These are phyloP conservation scores for Ennomos quercinarius DNA, from an alignment of 2,888 invertebrate genomes.

Conservation along the genomic window DNA sequence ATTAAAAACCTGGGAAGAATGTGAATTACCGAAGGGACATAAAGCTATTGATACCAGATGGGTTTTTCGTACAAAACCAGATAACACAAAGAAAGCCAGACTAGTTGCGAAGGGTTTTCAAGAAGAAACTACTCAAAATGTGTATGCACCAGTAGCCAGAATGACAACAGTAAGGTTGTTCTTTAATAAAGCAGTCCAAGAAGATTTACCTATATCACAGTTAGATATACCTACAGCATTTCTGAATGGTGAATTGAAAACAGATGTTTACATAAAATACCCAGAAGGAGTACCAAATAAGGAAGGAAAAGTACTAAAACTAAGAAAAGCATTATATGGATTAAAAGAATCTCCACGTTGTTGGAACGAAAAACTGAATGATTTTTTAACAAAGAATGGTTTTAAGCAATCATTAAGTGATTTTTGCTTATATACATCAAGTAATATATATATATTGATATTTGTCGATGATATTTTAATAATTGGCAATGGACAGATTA, in stretches of 20 bases:
- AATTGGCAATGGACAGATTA: conserved; percentile 9
- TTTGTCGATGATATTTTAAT: conserved; percentile 4
- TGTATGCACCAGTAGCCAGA: conserved; percentile 24
- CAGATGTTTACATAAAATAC: conserved; percentile 24
- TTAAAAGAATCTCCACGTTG: conserved; percentile 34
- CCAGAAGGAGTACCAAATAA: conserved; percentile 24
- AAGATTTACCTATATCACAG: conserved; percentile 19
- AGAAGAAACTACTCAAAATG: conserved; percentile 1
- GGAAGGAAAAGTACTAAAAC: conserved; percentile 7
- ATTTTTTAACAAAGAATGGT: conserved; percentile 23
- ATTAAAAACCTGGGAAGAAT: conserved; percentile 19
- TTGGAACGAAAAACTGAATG: conserved; percentile 33
- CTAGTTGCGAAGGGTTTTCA: conserved; percentile 37
- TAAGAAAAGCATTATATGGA: conserved; percentile 29
- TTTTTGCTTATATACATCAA: conserved; percentile 11
- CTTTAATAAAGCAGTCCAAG: conserved; percentile 21
- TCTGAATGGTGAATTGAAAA: conserved; percentile 24
- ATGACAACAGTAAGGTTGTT: conserved; percentile 16
- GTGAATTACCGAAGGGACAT: conserved; percentile 5
- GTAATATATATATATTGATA: conserved; percentile 19
- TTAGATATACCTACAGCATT: conserved; percentile 23
- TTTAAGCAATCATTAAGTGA: conserved; percentile 22
- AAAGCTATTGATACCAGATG: conserved; percentile 38
- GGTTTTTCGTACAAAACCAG: conserved; percentile 37
- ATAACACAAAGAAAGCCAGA: conserved; percentile 38